Conservation (phyloP, 2,113 vertebrate species). For the Nyctereutes procyonoides region DNA sequence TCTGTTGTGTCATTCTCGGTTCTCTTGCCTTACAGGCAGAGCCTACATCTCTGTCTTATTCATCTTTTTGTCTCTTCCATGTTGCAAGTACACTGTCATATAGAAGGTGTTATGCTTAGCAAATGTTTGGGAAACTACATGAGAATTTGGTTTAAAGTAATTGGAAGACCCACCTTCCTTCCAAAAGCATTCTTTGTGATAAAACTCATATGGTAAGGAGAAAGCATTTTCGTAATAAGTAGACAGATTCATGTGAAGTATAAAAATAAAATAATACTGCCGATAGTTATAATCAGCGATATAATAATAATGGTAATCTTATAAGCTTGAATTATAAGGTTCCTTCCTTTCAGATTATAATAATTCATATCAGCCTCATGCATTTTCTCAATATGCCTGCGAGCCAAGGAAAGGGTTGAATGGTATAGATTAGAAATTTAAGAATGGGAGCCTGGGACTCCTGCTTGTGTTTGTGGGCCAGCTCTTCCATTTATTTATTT, state of each 20-base stretch:
- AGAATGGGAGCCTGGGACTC: not conserved
- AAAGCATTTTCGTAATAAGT: constrained; percentile 27
- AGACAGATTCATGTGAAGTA: constrained; percentile 32
- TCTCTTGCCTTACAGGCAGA: not conserved
- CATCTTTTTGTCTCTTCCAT: not conserved
- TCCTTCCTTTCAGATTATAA: constrained; percentile 49
- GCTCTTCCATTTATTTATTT: not conserved
- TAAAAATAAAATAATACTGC: constrained; percentile 49
- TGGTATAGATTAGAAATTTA: not conserved
- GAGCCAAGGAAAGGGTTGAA: not conserved
- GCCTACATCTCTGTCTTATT: not conserved
- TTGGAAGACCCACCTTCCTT: not conserved
- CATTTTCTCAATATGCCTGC: constrained; percentile 18
- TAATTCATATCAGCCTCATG: constrained; percentile 34
- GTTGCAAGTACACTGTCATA: not conserved
- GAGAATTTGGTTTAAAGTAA: not conserved
- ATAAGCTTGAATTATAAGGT: constrained; percentile 39
- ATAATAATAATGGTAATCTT: constrained; percentile 48
- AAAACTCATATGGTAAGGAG: not conserved
- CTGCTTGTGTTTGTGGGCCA: not conserved
- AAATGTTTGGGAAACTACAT: not conserved
- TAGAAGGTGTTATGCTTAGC: not conserved
- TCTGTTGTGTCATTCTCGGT: not conserved
- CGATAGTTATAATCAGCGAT: constrained; percentile 53
- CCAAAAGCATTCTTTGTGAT: constrained; percentile 8